Evolutionary conservation across 2,888 invertebrate genomes (phyloP), one percentile per base, ranked within the genome.

Genomic region (Cyrtodaria siliqua): DNA sequence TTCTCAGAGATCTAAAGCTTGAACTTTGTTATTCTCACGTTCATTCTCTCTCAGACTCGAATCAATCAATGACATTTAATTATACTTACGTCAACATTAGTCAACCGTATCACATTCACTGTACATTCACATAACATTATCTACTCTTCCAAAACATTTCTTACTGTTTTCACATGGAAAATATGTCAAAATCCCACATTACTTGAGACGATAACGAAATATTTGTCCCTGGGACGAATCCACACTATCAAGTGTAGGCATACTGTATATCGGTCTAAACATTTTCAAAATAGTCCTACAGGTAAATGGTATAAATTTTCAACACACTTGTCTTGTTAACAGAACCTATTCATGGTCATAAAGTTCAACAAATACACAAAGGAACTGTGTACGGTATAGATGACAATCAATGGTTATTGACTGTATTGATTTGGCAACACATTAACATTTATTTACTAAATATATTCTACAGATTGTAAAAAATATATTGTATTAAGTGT

Each of bases 301-400:
- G 20, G 3, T 47, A 8, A 44, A 44, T 24, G 50, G 12, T 1
- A 20, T 14, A 50, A 50, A 50, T 2, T 20, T 20, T 50, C 50
- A 18, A 50, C 50, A 47, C 16, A 47, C 16, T 16, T 8, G 33
- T 47, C n/a, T 20, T 23, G 24, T 50, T 9, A 23, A 50, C 20
- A 23, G 20, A 20, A 4, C 50, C 50, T 20, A 50, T 50, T 50
- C 50, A 20, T 18, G 50, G 23, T 50, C 50, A 50, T 50, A 50
- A 50, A 12, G n/a, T 50, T 50, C 2, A 2, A 50, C 50, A 50
- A 50, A 50, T 23, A 16, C 16, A 18, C 20, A 18, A 47, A 18
- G 20, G 47, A 47, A 4, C 16, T 4, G 47, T 16, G 12, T 4
- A 12, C 50, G 20, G 4, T 44, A 14, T 14, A 44, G 14, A 44